A percentile compares a stretch with the other conserved stretches of the same genome.
These are phyloP conservation scores for Hucho hucho DNA, from an alignment of 2,113 vertebrate genomes.

Conservation along the genomic window DNA sequence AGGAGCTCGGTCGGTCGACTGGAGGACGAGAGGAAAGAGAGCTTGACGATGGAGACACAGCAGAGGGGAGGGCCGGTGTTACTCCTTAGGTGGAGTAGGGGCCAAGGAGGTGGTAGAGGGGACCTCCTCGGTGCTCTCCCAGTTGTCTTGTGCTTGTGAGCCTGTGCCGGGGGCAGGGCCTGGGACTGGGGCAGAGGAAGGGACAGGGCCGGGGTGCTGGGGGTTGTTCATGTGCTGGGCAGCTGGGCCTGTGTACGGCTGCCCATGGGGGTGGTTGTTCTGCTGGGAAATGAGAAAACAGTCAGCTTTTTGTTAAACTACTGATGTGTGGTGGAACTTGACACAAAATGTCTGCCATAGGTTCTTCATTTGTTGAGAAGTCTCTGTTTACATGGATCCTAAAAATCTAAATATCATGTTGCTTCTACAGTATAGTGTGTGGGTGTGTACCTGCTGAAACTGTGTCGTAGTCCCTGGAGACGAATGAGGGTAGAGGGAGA, in stretches of 20 bases:
- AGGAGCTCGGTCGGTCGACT: conserved; percentile 67
- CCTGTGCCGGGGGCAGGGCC: conserved; percentile 65
- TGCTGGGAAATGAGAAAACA: conserved; percentile 44
- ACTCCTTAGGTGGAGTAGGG: conserved; percentile 90
- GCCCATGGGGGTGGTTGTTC: conserved; percentile 99
- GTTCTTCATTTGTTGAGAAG: not conserved
- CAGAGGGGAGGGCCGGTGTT: conserved; percentile 71
- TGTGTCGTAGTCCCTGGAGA: conserved; percentile 91
- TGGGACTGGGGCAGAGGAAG: conserved; percentile 36
- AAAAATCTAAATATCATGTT: not conserved
- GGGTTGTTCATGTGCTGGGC: conserved; percentile 99
- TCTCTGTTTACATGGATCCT: not conserved
- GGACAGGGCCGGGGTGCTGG: conserved; percentile 84
- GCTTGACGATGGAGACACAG: conserved; percentile 72
- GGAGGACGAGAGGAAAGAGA: conserved; percentile 60
- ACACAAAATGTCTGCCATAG: not conserved
- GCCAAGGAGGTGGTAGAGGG: conserved; percentile 58
- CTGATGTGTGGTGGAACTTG: not conserved
- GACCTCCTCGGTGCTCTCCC: conserved; percentile 93
- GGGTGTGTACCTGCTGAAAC: conserved; percentile 87
- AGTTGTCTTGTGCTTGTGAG: conserved; percentile 98
- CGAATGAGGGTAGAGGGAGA: conserved; percentile 91
- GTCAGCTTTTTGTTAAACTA: not conserved
- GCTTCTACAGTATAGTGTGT: not conserved
- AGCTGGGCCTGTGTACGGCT: conserved; percentile 97